These are phyloP conservation scores for Oreochromis grahami DNA, from an alignment of 2,797 vertebrate genomes.

Conservation along the genomic window DNA sequence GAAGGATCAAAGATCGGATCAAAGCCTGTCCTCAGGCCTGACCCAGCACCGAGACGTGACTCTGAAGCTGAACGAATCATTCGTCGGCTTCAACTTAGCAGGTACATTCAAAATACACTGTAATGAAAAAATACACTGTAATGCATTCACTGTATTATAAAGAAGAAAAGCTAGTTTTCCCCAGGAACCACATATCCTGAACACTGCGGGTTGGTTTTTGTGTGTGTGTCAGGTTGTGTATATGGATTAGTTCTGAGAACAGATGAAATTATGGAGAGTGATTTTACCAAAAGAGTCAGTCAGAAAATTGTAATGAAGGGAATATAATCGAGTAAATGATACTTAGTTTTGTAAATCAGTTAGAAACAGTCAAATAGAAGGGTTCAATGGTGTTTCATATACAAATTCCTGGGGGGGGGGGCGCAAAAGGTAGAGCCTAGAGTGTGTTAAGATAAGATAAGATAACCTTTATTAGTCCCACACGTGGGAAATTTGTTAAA, in stretches of 20 bases:
- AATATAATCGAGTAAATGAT: neutral
- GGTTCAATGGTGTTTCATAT: neutral
- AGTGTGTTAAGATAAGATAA: too few relatives aligned
- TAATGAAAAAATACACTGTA: neutral
- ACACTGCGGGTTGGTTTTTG: rapidly evolving
- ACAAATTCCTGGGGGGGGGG: neutral
- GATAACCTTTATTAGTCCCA: too few relatives aligned
- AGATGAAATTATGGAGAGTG: neutral
- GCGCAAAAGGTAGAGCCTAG: neutral
- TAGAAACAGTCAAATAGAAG: neutral
- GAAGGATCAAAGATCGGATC: neutral
- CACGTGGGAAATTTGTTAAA: too few relatives aligned
- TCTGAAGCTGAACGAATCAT: neutral
- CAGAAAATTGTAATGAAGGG: neutral
- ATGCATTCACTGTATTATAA: neutral
- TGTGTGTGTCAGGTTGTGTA: neutral
- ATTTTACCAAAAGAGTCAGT: neutral
- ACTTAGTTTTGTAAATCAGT: neutral
- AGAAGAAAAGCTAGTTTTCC: neutral
- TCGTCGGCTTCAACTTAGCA: neutral
- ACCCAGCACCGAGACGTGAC: neutral
- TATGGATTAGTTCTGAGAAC: neutral
- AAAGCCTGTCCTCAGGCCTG: neutral
- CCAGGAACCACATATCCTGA: neutral
- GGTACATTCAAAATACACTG: neutral